Conservation (phyloP, 2,888 invertebrate genomes). For the Drosophila prostipennis region DNA sequence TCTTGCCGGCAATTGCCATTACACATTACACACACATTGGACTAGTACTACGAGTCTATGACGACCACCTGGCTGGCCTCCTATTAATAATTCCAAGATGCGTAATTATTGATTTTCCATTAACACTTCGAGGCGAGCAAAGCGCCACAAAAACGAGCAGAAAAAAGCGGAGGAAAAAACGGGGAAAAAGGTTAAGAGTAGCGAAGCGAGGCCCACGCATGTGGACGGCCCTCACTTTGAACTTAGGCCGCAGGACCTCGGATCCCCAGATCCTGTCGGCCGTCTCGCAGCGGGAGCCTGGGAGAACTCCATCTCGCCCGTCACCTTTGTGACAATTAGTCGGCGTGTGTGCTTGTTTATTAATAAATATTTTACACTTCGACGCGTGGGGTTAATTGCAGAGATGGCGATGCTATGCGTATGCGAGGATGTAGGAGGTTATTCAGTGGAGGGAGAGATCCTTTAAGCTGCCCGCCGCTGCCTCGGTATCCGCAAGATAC, state of each 20-base stretch:
- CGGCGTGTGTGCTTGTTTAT: constrained; percentile 74
- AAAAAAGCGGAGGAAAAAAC: constrained; percentile 28
- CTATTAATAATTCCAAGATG: constrained; percentile 81
- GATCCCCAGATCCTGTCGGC: constrained; percentile 41
- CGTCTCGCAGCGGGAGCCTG: constrained; percentile 58
- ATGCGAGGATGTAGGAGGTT: constrained; percentile 7
- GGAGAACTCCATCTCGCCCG: constrained; percentile 57
- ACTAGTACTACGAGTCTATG: constrained; percentile 9
- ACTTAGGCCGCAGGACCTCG: constrained; percentile 65
- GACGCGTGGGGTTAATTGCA: constrained; percentile 77
- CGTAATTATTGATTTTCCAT: constrained; percentile 82
- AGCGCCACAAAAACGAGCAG: constrained; percentile 18
- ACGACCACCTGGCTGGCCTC: constrained; percentile 7
- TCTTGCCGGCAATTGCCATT: constrained; percentile 27
- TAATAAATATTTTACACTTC: constrained; percentile 81
- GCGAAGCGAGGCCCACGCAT: constrained; percentile 39
- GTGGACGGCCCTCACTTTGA: constrained; percentile 63
- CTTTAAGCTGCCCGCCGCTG: constrained; percentile 54
- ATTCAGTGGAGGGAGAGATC: constrained; percentile 34
- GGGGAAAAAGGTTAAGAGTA: constrained; percentile 32
- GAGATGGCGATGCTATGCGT: constrained; percentile 11
- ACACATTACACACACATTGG: constrained; percentile 17
- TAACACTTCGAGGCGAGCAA: constrained; percentile 67
- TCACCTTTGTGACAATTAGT: constrained; percentile 73
- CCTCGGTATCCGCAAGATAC: constrained; percentile 18